Conservation (phyloP, 2,888 invertebrate genomes). For the Alentia gelatinosa region DNA sequence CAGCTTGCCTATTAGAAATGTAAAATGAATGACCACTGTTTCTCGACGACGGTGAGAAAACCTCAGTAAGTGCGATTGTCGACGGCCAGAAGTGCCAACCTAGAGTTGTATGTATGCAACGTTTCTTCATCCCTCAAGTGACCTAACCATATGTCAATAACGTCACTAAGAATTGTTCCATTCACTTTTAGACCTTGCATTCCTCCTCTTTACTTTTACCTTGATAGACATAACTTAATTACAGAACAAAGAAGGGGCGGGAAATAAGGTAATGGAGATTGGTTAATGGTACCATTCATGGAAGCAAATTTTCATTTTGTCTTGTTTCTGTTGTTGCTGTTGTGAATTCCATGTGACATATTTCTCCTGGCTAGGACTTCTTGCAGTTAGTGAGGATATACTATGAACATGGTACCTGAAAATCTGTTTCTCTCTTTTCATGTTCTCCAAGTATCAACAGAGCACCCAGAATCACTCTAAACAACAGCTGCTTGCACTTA, state of each 20-base stretch:
- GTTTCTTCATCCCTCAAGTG: neutral
- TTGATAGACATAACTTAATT: neutral
- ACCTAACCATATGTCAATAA: neutral
- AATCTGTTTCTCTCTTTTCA: neutral
- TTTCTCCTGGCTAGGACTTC: neutral
- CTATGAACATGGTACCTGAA: neutral
- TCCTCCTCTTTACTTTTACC: neutral
- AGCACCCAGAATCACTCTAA: neutral
- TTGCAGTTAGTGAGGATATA: neutral
- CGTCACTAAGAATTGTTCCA: neutral
- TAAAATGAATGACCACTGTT: constrained; percentile 43
- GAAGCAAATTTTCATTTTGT: constrained; percentile 19
- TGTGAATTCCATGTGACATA: constrained; percentile 21
- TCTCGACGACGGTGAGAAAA: neutral
- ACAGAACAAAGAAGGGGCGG: neutral
- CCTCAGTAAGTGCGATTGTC: neutral
- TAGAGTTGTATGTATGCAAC: neutral
- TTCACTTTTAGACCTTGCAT: constrained; percentile 15
- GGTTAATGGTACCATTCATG: constrained; percentile 12
- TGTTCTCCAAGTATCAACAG: neutral
- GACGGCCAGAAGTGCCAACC: neutral
- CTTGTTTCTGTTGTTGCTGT: no score
- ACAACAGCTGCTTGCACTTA: neutral
- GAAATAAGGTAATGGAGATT: no score
- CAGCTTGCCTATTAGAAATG: constrained; percentile 49